A percentile compares a stretch with the other conserved stretches of the same genome.
These are phyloP conservation scores for Eclectus roratus DNA, from an alignment of 2,113 vertebrate species.

Conservation along the genomic window DNA sequence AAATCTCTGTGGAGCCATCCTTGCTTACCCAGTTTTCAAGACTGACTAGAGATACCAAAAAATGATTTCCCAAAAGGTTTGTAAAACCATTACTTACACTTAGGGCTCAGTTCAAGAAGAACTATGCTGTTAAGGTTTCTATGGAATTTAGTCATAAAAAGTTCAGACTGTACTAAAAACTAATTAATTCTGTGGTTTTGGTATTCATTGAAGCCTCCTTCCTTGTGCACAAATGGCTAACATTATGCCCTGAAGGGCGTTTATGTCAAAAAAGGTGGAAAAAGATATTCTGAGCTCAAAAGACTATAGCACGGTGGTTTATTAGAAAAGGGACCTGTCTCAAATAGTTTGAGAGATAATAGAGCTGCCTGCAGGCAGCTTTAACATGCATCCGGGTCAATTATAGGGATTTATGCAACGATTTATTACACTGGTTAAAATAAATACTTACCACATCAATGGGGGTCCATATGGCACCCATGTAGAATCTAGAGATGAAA, in stretches of 20 bases:
- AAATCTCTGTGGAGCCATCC: constrained; percentile 5
- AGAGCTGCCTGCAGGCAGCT: neutral
- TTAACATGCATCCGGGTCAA: neutral
- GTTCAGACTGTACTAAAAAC: constrained; percentile 53
- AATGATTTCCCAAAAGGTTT: constrained; percentile 21
- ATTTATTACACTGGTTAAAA: constrained; percentile 7
- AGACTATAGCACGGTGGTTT: neutral
- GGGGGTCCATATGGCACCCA: neutral
- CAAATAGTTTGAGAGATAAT: neutral
- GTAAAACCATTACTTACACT: constrained; percentile 39
- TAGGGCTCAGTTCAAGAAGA: constrained; percentile 28
- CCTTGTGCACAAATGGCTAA: constrained; percentile 1
- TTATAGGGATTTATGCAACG: neutral
- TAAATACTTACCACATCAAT: neutral
- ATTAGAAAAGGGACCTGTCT: neutral
- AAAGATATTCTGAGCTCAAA: constrained; percentile 37
- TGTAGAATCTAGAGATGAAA: neutral
- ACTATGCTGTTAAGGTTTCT: constrained; percentile 35
- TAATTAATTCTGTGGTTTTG: constrained; percentile 46
- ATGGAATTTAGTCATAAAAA: constrained; percentile 46
- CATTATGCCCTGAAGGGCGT: neutral
- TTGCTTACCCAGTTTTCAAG: neutral
- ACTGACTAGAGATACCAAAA: constrained; percentile 33
- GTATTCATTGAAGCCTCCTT: constrained; percentile 45
- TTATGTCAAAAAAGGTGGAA: constrained; percentile 23